Percentiles rank a stretch among this genome's conserved stretches.
Conservation (phyloP, 2,888 invertebrate genomes). For the Rhaphigaster nebulosa region DNA sequence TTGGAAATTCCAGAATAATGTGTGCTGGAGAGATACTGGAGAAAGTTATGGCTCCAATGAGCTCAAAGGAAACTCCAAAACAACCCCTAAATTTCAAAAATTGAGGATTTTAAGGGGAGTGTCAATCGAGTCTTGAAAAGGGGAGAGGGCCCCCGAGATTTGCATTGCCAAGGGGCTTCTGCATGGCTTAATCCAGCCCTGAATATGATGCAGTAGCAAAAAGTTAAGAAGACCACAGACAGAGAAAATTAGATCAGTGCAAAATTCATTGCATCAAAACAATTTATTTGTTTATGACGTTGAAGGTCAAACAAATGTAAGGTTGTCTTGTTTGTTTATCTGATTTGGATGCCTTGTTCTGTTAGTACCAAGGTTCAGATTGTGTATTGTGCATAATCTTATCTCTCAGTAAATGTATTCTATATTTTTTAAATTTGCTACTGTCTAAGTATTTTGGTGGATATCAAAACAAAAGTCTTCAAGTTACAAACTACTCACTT, state of each 20-base stretch:
- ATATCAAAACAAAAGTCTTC: not conserved
- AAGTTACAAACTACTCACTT: not conserved
- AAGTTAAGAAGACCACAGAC: not conserved
- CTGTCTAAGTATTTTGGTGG: not conserved
- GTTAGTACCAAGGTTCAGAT: not conserved
- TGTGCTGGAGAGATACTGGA: too few species aligned
- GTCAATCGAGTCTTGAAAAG: too few species aligned
- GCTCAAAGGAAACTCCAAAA: too few species aligned
- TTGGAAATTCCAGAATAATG: too few species aligned
- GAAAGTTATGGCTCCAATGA: too few species aligned
- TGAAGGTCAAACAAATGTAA: conserved; percentile 14
- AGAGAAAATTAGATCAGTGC: not conserved
- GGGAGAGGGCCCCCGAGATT: too few species aligned
- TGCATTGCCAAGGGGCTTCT: too few species aligned
- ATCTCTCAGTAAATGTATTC: not conserved
- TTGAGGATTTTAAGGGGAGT: too few species aligned
- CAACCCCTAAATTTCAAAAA: too few species aligned
- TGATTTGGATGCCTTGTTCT: not conserved
- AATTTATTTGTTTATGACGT: conserved; percentile 1
- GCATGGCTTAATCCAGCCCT: too few species aligned
- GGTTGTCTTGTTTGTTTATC: not conserved
- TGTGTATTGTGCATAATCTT: not conserved
- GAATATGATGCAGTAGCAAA: too few species aligned
- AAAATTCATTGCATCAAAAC: not conserved
- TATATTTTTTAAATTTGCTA: not conserved